Evolutionary conservation across 2,888 invertebrate species (phyloP).

Genomic region (Dryadula phaetusa): DNA sequence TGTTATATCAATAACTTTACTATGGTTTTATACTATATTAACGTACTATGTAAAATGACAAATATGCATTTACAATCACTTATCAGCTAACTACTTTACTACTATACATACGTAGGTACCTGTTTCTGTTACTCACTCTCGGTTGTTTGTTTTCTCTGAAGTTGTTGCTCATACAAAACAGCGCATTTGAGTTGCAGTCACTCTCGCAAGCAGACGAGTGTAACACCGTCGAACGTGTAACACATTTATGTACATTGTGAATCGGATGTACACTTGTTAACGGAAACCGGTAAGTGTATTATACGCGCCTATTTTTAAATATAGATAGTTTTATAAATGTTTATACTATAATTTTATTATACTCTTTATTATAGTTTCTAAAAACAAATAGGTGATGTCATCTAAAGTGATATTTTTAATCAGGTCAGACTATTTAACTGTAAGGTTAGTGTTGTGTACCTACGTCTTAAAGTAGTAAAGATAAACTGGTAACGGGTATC

Average conservation of each 20-base stretch:
- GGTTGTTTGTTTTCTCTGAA: constrained; percentile 28
- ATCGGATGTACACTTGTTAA: constrained; percentile 23
- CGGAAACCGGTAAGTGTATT: constrained; percentile 43
- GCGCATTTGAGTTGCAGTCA: constrained; percentile 31
- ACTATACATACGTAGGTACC: constrained; percentile 2
- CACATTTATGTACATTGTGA: constrained; percentile 37
- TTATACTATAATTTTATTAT: constrained; percentile 9
- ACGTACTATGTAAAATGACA: background rate
- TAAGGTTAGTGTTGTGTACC: constrained; percentile 22
- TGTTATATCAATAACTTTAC: background rate
- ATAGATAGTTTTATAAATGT: background rate
- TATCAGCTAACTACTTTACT: constrained; percentile 17
- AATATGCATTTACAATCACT: constrained; percentile 5
- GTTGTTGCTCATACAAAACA: constrained; percentile 26
- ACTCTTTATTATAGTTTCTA: background rate
- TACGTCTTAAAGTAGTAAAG: constrained; percentile 5
- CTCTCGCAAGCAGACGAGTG: constrained; percentile 33
- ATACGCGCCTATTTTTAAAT: constrained; percentile 42
- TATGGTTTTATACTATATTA: constrained; percentile 4
- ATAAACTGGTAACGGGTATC: constrained; percentile 13
- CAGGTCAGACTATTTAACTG: constrained; percentile 19
- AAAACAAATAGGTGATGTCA: constrained; percentile 26
- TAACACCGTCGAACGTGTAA: constrained; percentile 18
- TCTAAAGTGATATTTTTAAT: constrained; percentile 35
- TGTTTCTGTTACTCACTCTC: constrained; percentile 23